phyloP scores from a whole-genome alignment of 2,888 invertebrate genomes.

The Kuschelorhynchus macadamiae region DNA sequence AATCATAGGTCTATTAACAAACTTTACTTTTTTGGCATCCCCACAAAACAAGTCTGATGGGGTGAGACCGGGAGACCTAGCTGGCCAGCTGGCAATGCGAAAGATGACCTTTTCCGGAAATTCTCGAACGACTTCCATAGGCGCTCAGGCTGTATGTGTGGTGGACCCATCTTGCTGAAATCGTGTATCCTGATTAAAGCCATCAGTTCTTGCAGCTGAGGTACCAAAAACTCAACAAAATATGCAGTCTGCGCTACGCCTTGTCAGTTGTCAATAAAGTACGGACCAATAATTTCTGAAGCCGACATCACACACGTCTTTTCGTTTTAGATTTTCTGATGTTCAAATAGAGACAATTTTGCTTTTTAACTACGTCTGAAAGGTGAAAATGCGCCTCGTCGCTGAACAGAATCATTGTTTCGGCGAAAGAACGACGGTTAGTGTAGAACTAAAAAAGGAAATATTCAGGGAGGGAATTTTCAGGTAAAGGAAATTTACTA shows the following conservation, averaged over 20 bases:
- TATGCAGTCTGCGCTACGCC: background rate
- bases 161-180: background rate
- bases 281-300: constrained; percentile 1
- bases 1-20: no score
- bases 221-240: constrained; percentile 1
- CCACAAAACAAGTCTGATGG: background rate
- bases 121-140: constrained; percentile 10
- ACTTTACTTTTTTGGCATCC: no score
- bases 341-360: no score
- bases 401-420: no score
- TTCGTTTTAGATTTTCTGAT: background rate
- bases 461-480: no score
- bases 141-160: constrained; percentile 3
- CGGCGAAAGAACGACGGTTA: no score
- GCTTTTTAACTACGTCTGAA: no score
- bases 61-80: background rate
- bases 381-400: no score
- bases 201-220: constrained; percentile 7
- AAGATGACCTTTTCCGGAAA: background rate
- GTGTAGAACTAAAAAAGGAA: no score
- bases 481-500: no score
- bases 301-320: background rate
- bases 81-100: background rate
- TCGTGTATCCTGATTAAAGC: background rate
- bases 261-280: background rate